Conservation (phyloP, 2,888 invertebrate genomes). For the Gari tellinella region DNA sequence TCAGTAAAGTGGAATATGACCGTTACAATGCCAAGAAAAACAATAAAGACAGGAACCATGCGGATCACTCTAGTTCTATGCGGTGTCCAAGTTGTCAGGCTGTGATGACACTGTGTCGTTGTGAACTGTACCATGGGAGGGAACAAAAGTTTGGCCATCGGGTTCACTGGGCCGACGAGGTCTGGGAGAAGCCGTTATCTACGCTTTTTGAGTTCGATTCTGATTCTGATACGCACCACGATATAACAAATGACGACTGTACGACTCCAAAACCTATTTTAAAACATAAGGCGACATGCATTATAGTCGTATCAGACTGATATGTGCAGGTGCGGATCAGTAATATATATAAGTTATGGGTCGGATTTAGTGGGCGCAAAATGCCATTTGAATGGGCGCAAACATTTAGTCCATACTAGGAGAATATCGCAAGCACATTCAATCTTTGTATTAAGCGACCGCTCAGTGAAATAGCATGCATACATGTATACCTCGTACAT, state of each 20-base stretch:
- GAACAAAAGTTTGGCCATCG: conserved; percentile 44
- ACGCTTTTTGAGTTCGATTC: conserved; percentile 21
- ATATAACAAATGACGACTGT: not conserved
- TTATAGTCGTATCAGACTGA: conserved; percentile 54
- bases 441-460: too few relatives aligned
- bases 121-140: conserved; percentile 35
- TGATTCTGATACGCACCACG: conserved; percentile 8
- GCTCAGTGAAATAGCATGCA: too few relatives aligned
- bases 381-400: too few relatives aligned
- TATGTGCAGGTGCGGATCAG: too few relatives aligned
- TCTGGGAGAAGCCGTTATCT: conserved; percentile 53
- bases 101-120: conserved; percentile 49
- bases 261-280: conserved; percentile 48
- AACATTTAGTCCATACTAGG: too few relatives aligned
- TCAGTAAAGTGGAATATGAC: conserved; percentile 51
- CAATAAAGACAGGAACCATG: conserved; percentile 27
- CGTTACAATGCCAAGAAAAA: conserved; percentile 40
- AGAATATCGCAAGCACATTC: too few relatives aligned
- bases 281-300: conserved; percentile 57
- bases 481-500: too few relatives aligned
- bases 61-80: conserved; percentile 29
- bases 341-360: too few relatives aligned
- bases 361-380: too few relatives aligned
- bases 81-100: conserved; percentile 44
- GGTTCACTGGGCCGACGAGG: conserved; percentile 61